Evolutionary conservation across 2,888 invertebrate species (phyloP), one percentile per base, ranked within the genome.

Genomic region (Drosophila prostipennis): DNA sequence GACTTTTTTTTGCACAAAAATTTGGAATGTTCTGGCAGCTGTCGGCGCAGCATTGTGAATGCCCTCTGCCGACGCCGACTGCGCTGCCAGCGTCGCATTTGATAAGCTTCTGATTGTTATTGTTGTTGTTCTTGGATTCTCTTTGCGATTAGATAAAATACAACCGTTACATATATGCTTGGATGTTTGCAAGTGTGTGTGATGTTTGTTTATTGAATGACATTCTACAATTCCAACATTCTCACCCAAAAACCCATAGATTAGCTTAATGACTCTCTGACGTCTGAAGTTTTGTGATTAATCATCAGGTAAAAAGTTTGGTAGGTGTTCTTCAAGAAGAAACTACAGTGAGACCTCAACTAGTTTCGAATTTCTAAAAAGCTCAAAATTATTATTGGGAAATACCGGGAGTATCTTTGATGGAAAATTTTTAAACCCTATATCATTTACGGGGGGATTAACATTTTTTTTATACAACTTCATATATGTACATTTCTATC

Each of bases 1-100:
- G 6, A 11, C 26, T 77, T 55, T 46, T 39, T 45, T 55, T 53
- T 49, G 64, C 68, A 70, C 76, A 74, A 61, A 78, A 36, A 42
- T 52, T 45, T 73, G 72, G 85, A 82, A 75, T 77, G 69, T 84
- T 82, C 74, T 74, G 55, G 87, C 81, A 67, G 74, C 79, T 79
- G 85, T 84, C 70, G 54, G 72, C 77, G 81, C 79, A 87, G 63
- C 85, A 65, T 84, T 79, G 81, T 77, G 87, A 87, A 79, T 87
- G 87, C 67, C 54, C 34, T 34, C 67, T 58, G 59, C 36, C 45
- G 43, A 53, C 54, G 64, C 56, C 43, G 55, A 56, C 51, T 54
- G 53, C 43, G 58, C 56, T 54, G 73, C 51, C 65, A 61, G 63
- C 55, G 55, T 60, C 54, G 75, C 78, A 80, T 70, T 71, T 78